Base-by-base conservation (phyloP, 2,888 invertebrate species). In the Hydroisotoma schaefferi region DNA sequence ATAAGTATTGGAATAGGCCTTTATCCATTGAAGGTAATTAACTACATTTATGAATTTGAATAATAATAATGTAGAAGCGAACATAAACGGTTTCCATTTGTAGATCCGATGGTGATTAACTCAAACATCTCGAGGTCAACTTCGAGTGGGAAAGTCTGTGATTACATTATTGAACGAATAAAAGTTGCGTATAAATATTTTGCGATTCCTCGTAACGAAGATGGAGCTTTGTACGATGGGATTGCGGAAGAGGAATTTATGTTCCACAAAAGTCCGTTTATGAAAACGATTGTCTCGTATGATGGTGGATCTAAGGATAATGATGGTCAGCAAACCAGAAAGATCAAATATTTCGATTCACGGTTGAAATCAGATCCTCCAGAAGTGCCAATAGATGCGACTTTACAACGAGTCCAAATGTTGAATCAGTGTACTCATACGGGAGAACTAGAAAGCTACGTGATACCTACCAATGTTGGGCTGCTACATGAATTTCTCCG, bases 81-180 rank as follows among this genome's bases (percentile, higher is more conserved):
- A 8, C 25, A 20, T 23, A 12, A 10, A 15, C 28, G 3, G 26
- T 3, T 12, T 29, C 5, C 10, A 5, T 37, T 27, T 74, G 33
- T 72, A 80, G 81, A 81, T 76, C 81, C 81, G 2, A 79, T 79
- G 69, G 70, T 75, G 37, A 69, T 73, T 5, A 79, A 77, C 66
- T 75, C 78, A 54, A 81, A 81, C 74, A 71, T 81, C 22, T 76
- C 79, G 2, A 73, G 79, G 47, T 76, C 77, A 38, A 75, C 81
- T 37, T 76, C 76, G 49, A 77, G 77, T 62, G 73, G 74, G 20
- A 73, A 75, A 40, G 75, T 80, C 26, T 79, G 77, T 71, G 79
- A 80, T 38, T 81, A 78, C 69, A 78, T 81, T 60, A 73, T 77
- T 48, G 77, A 77, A 33, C 77, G 79, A 46, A 73, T 81, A 29